Evolutionary conservation across 2,888 invertebrate species (phyloP), one percentile per base, ranked within the genome.

Genomic region (Cerceris ruficornis): DNA sequence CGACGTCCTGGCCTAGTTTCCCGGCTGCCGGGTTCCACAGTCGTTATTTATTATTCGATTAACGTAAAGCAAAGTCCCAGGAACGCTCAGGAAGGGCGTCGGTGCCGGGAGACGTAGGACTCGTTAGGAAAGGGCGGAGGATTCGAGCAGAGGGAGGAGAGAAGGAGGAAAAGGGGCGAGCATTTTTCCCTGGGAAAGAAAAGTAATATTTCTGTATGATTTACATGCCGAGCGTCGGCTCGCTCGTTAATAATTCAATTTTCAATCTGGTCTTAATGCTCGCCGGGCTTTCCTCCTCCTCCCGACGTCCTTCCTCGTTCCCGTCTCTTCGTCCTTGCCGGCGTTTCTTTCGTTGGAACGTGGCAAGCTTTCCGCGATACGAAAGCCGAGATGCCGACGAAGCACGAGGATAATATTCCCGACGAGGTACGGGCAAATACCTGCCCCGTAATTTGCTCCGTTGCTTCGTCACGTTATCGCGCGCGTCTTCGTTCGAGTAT

Each of bases 221-320:
- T 88, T 86, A 89, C 89, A 87, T 87, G 83, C 86, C 82, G 68
- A 71, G 85, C 86, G 82, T 72, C 84, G 77, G 81, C 77, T 78
- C 77, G 73, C 86, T 86, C 85, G 80, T 88, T 87, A 87, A 89
- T 89, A 88, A 89, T 89, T 88, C 88, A 89, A 89, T 87, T 88
- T 88, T 85, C 86, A 89, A 88, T 89, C 87, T 86, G 86, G 76
- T 79, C 83, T 84, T 88, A 84, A 88, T 84, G 80, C 84, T 75
- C 72, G 61, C 80, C 41, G 69, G 62, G 68, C 68, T 77, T 74
- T 62, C 66, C 46, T 28, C 55, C 15, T 41, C 11, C 39, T 43
- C 9, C 39, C 15, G 39, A 17, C 52, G n/a, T 42, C 42, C 11
- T 52, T 43, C 11, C 49, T 49, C 11, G 7, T 42, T 14, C 46